Evolutionary conservation across 2,797 vertebrate species (phyloP).

Genomic region (Pseudomugil tenellus): DNA sequence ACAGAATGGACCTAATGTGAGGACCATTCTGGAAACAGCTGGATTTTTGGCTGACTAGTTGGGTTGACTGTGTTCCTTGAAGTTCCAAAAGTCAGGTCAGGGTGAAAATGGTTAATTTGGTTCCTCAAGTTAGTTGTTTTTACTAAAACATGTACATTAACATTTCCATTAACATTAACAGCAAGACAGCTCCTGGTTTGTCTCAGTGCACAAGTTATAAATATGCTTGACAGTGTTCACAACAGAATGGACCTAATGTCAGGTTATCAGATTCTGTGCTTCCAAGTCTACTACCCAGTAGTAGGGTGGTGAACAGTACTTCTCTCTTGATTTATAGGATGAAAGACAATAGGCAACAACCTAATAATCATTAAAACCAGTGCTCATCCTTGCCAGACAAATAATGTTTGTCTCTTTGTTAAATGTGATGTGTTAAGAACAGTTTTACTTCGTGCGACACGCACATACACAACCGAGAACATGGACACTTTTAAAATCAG

Average conservation of each 20-base stretch:
- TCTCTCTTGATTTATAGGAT: background rate
- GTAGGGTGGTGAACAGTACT: background rate
- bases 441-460: background rate
- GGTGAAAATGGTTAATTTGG: background rate
- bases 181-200: background rate
- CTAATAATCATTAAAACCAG: background rate
- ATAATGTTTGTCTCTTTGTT: background rate
- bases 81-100: too few species aligned
- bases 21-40: background rate
- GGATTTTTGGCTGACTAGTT: background rate
- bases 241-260: background rate
- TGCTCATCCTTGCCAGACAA: background rate
- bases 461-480: background rate
- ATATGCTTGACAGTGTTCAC: background rate
- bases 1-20: background rate
- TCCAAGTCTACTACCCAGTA: background rate
- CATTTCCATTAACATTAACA: too few species aligned
- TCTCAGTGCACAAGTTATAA: background rate
- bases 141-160: too few species aligned
- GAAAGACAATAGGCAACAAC: background rate
- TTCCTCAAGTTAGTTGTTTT: background rate
- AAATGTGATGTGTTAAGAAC: background rate
- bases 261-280: background rate
- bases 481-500: background rate
- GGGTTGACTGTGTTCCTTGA: background rate